phyloP scores from a whole-genome alignment of 2,113 vertebrate genomes.

The Laticauda colubrina region DNA sequence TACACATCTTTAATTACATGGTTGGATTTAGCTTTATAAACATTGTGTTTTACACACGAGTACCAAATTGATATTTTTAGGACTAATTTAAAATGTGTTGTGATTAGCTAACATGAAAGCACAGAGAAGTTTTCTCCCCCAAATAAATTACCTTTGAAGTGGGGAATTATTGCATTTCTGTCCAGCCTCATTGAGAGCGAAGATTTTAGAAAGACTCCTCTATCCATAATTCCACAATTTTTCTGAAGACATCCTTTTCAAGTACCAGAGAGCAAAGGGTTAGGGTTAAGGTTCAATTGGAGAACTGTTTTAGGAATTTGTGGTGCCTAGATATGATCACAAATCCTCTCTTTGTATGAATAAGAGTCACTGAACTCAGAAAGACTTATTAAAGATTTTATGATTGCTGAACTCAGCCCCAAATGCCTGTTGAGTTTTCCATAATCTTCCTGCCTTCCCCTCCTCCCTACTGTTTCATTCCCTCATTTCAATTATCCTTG shows the following conservation, averaged over 20 bases:
- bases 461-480: background rate
- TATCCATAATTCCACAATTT: background rate
- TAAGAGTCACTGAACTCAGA: background rate
- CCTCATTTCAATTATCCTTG: background rate
- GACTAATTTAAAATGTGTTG: background rate
- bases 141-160: background rate
- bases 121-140: background rate
- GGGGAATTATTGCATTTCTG: background rate
- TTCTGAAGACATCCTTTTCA: background rate
- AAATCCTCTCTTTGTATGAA: background rate
- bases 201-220: background rate
- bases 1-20: constrained; percentile 18
- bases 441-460: background rate
- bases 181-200: background rate
- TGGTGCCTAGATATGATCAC: background rate
- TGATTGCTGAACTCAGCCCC: background rate
- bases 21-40: constrained; percentile 19
- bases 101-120: background rate
- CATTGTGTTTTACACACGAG: constrained; percentile 1
- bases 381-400: background rate
- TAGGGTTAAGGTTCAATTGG: background rate
- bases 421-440: background rate
- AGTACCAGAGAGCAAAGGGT: background rate
- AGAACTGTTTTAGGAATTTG: background rate
- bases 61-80: background rate